Percentiles rank a stretch among this genome's conserved stretches.
Evolutionary conservation across 2,113 vertebrate genomes (phyloP).

Genomic region (Stegastes partitus): DNA sequence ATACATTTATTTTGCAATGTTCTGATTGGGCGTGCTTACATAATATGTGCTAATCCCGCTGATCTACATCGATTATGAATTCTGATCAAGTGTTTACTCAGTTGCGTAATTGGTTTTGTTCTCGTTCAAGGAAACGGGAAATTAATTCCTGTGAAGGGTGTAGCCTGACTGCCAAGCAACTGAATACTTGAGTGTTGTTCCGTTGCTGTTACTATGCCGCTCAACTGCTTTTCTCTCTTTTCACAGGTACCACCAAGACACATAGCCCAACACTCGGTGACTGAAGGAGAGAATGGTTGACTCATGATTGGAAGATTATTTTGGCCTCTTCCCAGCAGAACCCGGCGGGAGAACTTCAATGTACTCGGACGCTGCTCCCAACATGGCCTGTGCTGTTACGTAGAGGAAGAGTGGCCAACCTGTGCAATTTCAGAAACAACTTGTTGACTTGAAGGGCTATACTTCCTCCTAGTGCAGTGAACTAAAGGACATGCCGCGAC

Average conservation of each 20-base stretch:
- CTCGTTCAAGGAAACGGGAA: background rate
- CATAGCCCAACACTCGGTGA: slow-evolving; percentile 65
- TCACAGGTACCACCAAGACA: slow-evolving; percentile 82
- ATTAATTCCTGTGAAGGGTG: slow-evolving; percentile 38
- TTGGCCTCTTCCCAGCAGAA: slow-evolving; percentile 46
- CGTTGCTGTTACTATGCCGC: background rate
- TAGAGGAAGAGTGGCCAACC: slow-evolving; percentile 43
- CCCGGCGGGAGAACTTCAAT: slow-evolving; percentile 19
- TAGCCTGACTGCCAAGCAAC: background rate
- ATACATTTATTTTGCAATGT: background rate
- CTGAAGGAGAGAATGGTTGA: slow-evolving; percentile 61
- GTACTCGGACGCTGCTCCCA: slow-evolving; percentile 42
- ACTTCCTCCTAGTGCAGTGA: slow-evolving; percentile 52
- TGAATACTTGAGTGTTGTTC: background rate
- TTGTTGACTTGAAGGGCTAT: slow-evolving; percentile 75
- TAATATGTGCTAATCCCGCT: background rate
- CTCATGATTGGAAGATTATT: slow-evolving; percentile 63
- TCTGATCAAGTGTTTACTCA: background rate
- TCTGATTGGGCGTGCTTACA: background rate
- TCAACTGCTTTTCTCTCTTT: background rate
- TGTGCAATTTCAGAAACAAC: slow-evolving; percentile 73
- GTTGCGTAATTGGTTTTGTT: background rate
- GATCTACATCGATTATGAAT: background rate
- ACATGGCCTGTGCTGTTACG: slow-evolving; percentile 25
- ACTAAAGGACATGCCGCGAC: slow-evolving; percentile 20